A percentile compares a stretch with the other conserved stretches of the same genome.
Evolutionary conservation across 2,797 vertebrate genomes (phyloP).

Genomic region (Phataginus tetradactyla): DNA sequence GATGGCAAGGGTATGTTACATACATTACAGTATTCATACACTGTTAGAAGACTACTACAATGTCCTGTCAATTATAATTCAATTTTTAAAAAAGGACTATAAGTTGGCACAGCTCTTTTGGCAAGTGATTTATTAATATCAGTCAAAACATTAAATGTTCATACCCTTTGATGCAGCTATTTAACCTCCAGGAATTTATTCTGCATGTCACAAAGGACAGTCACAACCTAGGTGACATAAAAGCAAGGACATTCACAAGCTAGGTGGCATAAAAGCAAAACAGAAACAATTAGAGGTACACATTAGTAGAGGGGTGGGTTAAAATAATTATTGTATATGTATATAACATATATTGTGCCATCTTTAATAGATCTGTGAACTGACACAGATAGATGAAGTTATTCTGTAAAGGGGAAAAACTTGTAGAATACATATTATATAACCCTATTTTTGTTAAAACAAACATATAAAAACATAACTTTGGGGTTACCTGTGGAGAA

Average conservation of each 20-base stretch:
- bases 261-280: background rate
- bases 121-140: background rate
- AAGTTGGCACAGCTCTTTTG: background rate
- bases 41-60: background rate
- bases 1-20: background rate
- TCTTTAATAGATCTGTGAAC: background rate
- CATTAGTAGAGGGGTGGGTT: background rate
- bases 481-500: background rate
- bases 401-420: background rate
- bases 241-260: background rate
- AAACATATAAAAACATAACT: background rate
- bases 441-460: background rate
- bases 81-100: background rate
- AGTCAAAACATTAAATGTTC: background rate
- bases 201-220: background rate
- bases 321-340: background rate
- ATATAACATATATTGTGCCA: background rate
- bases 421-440: background rate
- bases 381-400: background rate
- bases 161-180: background rate
- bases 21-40: background rate
- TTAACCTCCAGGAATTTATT: slow-evolving; percentile 9
- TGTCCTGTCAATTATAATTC: background rate
- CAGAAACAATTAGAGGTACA: background rate
- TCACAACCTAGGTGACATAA: background rate